Conservation (phyloP, 2,888 invertebrate species). For the Parthenolecanium corni region DNA sequence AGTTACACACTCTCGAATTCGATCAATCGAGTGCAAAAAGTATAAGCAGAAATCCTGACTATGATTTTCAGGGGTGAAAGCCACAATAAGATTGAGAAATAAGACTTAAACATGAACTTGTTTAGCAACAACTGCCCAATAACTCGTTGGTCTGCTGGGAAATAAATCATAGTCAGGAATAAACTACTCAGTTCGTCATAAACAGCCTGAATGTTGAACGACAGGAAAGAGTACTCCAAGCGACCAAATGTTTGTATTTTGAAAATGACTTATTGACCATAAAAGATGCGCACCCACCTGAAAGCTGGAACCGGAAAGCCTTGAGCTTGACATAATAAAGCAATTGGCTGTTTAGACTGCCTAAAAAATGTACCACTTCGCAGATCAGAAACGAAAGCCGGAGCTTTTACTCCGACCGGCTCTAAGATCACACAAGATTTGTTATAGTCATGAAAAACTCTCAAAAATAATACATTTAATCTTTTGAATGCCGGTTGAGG, state of each 20-base stretch:
- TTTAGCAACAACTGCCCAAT: too few relatives aligned
- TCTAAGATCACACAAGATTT: constrained; percentile 36
- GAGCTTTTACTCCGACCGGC: constrained; percentile 40
- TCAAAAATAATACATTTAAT: too few relatives aligned
- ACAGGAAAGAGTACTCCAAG: constrained; percentile 21
- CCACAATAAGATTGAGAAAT: too few relatives aligned
- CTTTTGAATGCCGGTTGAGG: too few relatives aligned
- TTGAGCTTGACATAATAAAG: constrained; percentile 45
- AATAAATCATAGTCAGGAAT: too few relatives aligned
- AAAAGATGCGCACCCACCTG: constrained; percentile 38
- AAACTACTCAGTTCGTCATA: too few relatives aligned
- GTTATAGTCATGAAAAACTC: too few relatives aligned
- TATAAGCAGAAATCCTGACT: too few relatives aligned
- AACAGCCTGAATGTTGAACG: constrained; percentile 13
- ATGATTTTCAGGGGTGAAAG: too few relatives aligned
- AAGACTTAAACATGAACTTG: too few relatives aligned
- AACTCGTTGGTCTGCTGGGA: too few relatives aligned
- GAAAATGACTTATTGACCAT: not conserved
- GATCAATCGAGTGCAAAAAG: too few relatives aligned
- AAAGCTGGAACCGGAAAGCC: constrained; percentile 47
- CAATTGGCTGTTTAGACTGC: constrained; percentile 32
- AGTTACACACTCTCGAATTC: not conserved
- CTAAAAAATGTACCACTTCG: constrained; percentile 28
- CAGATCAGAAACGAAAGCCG: constrained; percentile 39
- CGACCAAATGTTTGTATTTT: not conserved